phyloP scores from a whole-genome alignment of 2,888 invertebrate species.

The Plagodis dolabraria region DNA sequence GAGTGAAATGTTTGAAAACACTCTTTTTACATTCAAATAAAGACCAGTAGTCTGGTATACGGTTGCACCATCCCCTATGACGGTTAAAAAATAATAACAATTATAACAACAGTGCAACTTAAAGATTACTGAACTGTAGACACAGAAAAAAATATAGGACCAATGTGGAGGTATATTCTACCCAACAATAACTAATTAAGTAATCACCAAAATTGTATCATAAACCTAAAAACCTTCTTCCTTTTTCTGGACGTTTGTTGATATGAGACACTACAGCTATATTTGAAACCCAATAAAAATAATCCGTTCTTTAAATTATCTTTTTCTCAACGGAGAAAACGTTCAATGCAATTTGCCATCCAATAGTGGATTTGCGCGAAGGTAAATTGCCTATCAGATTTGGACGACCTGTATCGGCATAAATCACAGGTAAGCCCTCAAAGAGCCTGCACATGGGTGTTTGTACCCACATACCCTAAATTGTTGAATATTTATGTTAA shows the following conservation, averaged over 20 bases:
- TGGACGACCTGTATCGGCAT: conserved; percentile 24
- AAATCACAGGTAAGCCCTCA: conserved; percentile 37
- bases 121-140: too few species aligned
- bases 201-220: too few species aligned
- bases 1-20: too few species aligned
- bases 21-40: too few species aligned
- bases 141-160: too few species aligned
- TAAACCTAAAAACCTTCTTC: too few species aligned
- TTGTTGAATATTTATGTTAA: background rate
- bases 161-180: too few species aligned
- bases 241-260: conserved; percentile 1
- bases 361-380: conserved; percentile 11
- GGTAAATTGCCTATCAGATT: conserved; percentile 14
- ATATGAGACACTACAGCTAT: background rate
- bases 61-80: too few species aligned
- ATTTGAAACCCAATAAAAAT: background rate
- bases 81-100: too few species aligned
- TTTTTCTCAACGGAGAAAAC: background rate
- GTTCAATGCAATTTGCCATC: background rate
- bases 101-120: too few species aligned
- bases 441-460: conserved; percentile 32
- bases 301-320: background rate
- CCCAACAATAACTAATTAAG: too few species aligned
- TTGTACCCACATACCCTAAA: conserved; percentile 7
- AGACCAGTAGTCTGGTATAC: too few species aligned